phyloP scores from a whole-genome alignment of 2,888 invertebrate genomes.

The Acleris holmiana region DNA sequence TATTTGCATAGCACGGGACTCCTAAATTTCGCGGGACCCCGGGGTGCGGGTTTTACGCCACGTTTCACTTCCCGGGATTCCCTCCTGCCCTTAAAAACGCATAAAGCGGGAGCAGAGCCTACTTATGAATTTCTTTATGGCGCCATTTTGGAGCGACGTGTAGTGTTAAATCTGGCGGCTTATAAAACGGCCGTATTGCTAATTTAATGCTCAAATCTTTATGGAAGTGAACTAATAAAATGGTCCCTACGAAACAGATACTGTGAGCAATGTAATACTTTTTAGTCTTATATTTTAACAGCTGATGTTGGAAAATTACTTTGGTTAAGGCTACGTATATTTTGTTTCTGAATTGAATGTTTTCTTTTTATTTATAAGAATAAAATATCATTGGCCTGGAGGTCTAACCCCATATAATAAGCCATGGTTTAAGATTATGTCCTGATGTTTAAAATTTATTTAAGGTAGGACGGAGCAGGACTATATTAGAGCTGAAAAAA shows the following conservation, averaged over 20 bases:
- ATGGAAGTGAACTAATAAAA: slow-evolving; percentile 49
- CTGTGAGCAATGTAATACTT: not conserved
- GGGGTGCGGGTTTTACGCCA: slow-evolving; percentile 73
- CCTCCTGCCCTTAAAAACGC: slow-evolving; percentile 76
- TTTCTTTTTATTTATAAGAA: too few species aligned
- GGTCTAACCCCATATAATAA: too few species aligned
- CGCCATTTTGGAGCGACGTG: slow-evolving; percentile 66
- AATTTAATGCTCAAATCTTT: slow-evolving; percentile 66
- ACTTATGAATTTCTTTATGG: slow-evolving; percentile 84
- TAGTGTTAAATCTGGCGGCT: slow-evolving; percentile 57
- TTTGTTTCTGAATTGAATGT: too few species aligned
- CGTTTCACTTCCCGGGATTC: slow-evolving; percentile 75
- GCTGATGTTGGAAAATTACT: too few species aligned
- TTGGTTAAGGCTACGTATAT: too few species aligned
- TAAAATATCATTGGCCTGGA: too few species aligned
- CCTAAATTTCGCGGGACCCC: slow-evolving; percentile 47
- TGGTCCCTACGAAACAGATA: not conserved
- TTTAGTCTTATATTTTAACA: too few species aligned
- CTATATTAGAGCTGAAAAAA: too few species aligned
- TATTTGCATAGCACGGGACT: slow-evolving; percentile 35
- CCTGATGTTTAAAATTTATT: too few species aligned
- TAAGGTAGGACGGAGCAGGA: too few species aligned
- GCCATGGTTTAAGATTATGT: too few species aligned
- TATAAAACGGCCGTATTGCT: slow-evolving; percentile 69
- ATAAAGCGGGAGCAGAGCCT: slow-evolving; percentile 77